Evolutionary conservation across 2,888 invertebrate species (phyloP).

Genomic region (Pimpla rufipes): DNA sequence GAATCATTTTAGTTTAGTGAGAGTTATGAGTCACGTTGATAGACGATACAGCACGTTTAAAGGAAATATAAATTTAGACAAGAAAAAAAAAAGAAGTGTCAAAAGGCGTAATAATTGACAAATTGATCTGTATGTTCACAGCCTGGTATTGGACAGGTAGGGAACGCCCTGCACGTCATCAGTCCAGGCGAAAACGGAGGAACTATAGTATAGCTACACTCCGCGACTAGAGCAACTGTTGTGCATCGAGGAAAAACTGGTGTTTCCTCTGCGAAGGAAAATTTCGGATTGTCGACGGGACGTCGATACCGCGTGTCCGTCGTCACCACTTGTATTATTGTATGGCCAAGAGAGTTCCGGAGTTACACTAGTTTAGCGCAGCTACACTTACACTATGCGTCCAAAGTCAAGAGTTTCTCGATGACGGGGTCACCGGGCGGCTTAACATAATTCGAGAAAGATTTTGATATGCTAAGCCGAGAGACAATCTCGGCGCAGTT

Average conservation of each 20-base stretch:
- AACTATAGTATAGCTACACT: conserved; percentile 82
- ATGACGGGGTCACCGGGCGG: conserved; percentile 25
- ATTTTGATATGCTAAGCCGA: conserved; percentile 51
- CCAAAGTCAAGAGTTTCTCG: conserved; percentile 39
- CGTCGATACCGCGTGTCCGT: conserved; percentile 15
- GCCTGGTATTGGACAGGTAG: conserved; percentile 81
- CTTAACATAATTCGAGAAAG: conserved; percentile 27
- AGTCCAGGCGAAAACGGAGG: conserved; percentile 82
- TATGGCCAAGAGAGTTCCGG: conserved; percentile 46
- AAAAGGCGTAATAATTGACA: conserved; percentile 9
- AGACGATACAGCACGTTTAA: neutral
- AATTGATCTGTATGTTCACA: conserved; percentile 69
- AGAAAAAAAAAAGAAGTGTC: neutral
- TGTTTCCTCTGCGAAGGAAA: conserved; percentile 42
- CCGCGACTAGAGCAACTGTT: conserved; percentile 67
- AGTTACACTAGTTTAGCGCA: conserved; percentile 35
- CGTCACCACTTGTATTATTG: conserved; percentile 37
- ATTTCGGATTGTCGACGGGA: conserved; percentile 30
- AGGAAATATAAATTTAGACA: conserved; percentile 23
- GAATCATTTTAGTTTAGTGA: neutral
- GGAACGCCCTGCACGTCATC: conserved; percentile 79
- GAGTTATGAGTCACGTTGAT: conserved; percentile 11
- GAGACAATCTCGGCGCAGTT: conserved; percentile 56
- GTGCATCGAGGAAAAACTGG: conserved; percentile 61
- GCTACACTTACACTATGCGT: conserved; percentile 43